A percentile compares a stretch with the other conserved stretches of the same genome.
phyloP scores from a whole-genome alignment of 2,113 vertebrate genomes.

The Malurus melanocephalus region DNA sequence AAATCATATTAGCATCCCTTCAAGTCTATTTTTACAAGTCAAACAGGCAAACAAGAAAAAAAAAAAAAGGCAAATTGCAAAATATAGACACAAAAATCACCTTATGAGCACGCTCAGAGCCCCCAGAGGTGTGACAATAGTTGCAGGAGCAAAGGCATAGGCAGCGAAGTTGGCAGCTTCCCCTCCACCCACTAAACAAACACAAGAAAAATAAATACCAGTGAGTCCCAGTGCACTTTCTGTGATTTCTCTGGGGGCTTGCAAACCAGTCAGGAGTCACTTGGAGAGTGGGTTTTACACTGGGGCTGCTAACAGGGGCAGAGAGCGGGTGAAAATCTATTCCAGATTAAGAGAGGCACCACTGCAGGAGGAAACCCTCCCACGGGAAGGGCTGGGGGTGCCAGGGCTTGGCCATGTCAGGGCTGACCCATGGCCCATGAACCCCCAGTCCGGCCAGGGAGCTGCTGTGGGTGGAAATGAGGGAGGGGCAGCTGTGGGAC shows the following conservation, averaged over 20 bases:
- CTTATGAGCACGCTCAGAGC: conserved; percentile 94
- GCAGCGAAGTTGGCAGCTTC: conserved; percentile 93
- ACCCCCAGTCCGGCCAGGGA: not conserved
- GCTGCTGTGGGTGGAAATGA: not conserved
- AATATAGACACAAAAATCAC: conserved; percentile 60
- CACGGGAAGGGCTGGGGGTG: not conserved
- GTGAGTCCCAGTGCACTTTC: not conserved
- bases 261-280: not conserved
- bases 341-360: too few relatives aligned
- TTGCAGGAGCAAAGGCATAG: conserved; percentile 92
- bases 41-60: not conserved
- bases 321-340: accelerated
- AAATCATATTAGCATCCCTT: not conserved
- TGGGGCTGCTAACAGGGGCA: not conserved
- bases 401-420: not conserved
- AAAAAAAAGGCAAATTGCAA: not conserved
- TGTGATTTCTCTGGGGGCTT: not conserved
- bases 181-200: conserved; percentile 87
- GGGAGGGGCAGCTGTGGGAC: not conserved
- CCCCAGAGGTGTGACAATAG: conserved; percentile 91
- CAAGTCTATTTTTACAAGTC: not conserved
- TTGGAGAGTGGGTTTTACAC: not conserved
- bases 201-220: conserved; percentile 35
- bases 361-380: not conserved
- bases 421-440: not conserved